Conservation (phyloP, 2,888 invertebrate species). For the Agrilus cyanescens region DNA sequence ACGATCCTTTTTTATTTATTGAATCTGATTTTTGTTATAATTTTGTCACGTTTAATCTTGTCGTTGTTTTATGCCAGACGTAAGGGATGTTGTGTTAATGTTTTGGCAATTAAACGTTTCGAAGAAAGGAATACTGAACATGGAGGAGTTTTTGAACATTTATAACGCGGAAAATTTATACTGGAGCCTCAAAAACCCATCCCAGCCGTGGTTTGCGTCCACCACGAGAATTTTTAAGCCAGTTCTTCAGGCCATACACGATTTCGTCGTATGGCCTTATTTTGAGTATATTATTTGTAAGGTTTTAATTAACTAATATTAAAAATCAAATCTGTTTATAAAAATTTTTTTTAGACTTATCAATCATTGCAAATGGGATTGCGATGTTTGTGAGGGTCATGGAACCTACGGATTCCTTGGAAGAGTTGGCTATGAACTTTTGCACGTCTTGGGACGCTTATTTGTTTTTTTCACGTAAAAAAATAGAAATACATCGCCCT, state of each 20-base stretch:
- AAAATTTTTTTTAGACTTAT: slow-evolving; percentile 43
- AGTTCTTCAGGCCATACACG: slow-evolving; percentile 47
- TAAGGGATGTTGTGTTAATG: slow-evolving; percentile 63
- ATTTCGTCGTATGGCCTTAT: slow-evolving; percentile 56
- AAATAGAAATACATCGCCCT: not conserved
- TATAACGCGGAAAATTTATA: slow-evolving; percentile 61
- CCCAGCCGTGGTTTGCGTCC: slow-evolving; percentile 63
- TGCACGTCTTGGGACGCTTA: slow-evolving; percentile 69
- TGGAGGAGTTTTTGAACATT: slow-evolving; percentile 61
- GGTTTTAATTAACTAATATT: too few relatives aligned
- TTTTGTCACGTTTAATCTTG: not conserved
- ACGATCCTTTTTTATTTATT: slow-evolving; percentile 1
- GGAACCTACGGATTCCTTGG: slow-evolving; percentile 46
- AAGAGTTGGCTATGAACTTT: slow-evolving; percentile 50
- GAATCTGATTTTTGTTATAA: not conserved
- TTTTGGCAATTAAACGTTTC: slow-evolving; percentile 67
- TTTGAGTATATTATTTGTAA: slow-evolving; percentile 63
- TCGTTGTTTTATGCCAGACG: slow-evolving; percentile 36
- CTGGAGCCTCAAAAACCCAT: slow-evolving; percentile 60
- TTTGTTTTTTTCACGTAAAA: slow-evolving; percentile 56
- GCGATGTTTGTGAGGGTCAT: slow-evolving; percentile 62
- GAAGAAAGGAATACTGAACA: slow-evolving; percentile 50
- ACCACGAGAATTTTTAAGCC: slow-evolving; percentile 49
- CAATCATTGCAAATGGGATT: slow-evolving; percentile 62
- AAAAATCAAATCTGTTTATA: not conserved